A percentile compares a stretch with the other conserved stretches of the same genome.
phyloP scores from a whole-genome alignment of 2,888 invertebrate species.

The Aethes cnicana region DNA sequence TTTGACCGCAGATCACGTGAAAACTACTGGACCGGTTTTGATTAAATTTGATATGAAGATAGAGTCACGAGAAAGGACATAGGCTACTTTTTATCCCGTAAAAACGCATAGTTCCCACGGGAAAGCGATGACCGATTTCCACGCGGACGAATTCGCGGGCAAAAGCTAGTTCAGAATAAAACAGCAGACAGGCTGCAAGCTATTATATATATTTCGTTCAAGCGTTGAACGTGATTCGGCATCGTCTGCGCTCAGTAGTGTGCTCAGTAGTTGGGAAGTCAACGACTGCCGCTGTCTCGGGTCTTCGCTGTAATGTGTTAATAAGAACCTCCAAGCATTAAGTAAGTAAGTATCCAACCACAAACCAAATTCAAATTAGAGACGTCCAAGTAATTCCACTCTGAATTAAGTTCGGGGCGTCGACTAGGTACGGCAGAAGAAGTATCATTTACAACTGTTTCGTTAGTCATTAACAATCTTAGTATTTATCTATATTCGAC shows the following conservation, averaged over 20 bases:
- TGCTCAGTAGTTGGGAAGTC: slow-evolving; percentile 1
- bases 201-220: too few species aligned
- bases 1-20: too few species aligned
- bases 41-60: too few species aligned
- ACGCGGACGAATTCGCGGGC: too few species aligned
- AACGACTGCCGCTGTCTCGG: slow-evolving; percentile 6
- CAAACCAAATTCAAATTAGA: slow-evolving; percentile 21
- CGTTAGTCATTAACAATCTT: neutral
- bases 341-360: slow-evolving; percentile 14
- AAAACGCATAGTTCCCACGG: too few species aligned
- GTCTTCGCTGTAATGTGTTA: slow-evolving; percentile 13
- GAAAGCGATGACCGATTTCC: too few species aligned
- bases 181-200: too few species aligned
- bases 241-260: neutral
- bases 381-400: slow-evolving; percentile 5
- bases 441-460: slow-evolving; percentile 11
- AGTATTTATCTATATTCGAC: too few species aligned
- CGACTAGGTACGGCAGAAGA: neutral
- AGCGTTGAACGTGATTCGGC: neutral
- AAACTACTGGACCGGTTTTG: too few species aligned
- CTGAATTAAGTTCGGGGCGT: slow-evolving; percentile 13
- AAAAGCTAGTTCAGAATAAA: too few species aligned
- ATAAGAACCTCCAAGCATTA: slow-evolving; percentile 13
- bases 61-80: too few species aligned
- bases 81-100: too few species aligned